Evolutionary conservation across 2,888 invertebrate species (phyloP).

Genomic region (Bembecia ichneumoniformis): DNA sequence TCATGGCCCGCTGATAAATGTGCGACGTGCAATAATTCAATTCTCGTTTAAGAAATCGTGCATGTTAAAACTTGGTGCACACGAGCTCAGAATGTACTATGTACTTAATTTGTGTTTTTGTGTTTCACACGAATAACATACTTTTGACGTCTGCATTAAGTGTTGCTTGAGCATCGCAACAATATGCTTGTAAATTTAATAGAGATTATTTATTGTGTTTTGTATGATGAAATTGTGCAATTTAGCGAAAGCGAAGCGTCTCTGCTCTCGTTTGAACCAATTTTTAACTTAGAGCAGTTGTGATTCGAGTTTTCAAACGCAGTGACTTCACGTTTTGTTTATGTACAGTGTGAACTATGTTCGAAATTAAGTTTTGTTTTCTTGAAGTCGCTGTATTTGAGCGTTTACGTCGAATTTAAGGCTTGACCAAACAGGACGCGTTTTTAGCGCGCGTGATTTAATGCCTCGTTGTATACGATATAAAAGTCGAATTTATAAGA

Average conservation of each 20-base stretch:
- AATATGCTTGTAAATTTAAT: neutral
- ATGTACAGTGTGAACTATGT: conserved; percentile 8
- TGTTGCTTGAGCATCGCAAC: no score
- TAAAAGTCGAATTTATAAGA: no score
- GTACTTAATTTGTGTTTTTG: no score
- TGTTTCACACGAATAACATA: no score
- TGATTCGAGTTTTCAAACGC: conserved; percentile 20
- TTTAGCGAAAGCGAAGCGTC: neutral
- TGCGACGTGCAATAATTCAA: conserved; percentile 63
- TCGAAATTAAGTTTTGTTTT: neutral
- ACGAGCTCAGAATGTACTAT: conserved; percentile 9
- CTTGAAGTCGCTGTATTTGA: conserved; percentile 3
- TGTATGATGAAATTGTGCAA: neutral
- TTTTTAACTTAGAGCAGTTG: conserved; percentile 28
- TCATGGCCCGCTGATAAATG: conserved; percentile 62
- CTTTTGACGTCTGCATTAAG: no score
- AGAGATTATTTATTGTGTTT: neutral
- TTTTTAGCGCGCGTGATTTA: no score
- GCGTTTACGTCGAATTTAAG: neutral
- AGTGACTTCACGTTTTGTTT: conserved; percentile 5
- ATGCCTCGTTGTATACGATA: no score
- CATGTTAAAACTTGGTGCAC: conserved; percentile 38
- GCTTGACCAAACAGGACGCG: no score
- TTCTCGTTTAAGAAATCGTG: conserved; percentile 57
- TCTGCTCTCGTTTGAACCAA: neutral